Conservation (phyloP, 2,113 vertebrate species). For the Hypomesus transpacificus region DNA sequence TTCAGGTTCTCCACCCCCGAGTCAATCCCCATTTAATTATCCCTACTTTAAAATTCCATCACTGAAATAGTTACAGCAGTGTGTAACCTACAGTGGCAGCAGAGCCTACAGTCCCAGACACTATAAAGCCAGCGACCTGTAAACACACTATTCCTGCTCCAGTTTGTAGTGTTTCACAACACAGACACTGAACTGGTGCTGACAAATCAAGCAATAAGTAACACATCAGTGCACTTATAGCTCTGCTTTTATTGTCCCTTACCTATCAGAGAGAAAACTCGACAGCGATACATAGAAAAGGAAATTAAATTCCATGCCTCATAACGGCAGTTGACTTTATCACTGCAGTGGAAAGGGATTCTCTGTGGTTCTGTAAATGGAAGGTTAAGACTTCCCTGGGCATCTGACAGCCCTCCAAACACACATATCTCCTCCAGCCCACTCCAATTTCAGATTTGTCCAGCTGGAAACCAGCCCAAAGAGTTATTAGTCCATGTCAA, state of each 20-base stretch:
- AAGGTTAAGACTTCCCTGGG: neutral
- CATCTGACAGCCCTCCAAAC: neutral
- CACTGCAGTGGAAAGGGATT: neutral
- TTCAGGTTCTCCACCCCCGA: too few relatives aligned
- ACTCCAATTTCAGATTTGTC: constrained; percentile 5
- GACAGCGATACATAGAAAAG: constrained; percentile 26
- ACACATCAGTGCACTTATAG: neutral
- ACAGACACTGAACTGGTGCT: too few relatives aligned
- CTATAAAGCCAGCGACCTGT: constrained; percentile 4
- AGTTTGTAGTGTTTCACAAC: too few relatives aligned
- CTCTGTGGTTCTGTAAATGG: neutral
- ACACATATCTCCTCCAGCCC: neutral
- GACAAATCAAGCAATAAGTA: neutral
- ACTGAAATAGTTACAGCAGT: too few relatives aligned
- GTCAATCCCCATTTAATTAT: too few relatives aligned
- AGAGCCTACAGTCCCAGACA: too few relatives aligned
- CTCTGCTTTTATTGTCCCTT: constrained; percentile 30
- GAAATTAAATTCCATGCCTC: constrained; percentile 42
- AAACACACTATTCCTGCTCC: neutral
- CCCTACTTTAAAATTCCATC: too few relatives aligned
- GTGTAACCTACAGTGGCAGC: too few relatives aligned
- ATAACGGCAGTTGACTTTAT: constrained; percentile 30
- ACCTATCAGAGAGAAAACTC: neutral
- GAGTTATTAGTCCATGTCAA: constrained; percentile 32
- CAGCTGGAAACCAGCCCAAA: constrained; percentile 14